A percentile compares a stretch with the other conserved stretches of the same genome.
phyloP scores from a whole-genome alignment of 2,888 invertebrate genomes.

The Penaeus monodon region DNA sequence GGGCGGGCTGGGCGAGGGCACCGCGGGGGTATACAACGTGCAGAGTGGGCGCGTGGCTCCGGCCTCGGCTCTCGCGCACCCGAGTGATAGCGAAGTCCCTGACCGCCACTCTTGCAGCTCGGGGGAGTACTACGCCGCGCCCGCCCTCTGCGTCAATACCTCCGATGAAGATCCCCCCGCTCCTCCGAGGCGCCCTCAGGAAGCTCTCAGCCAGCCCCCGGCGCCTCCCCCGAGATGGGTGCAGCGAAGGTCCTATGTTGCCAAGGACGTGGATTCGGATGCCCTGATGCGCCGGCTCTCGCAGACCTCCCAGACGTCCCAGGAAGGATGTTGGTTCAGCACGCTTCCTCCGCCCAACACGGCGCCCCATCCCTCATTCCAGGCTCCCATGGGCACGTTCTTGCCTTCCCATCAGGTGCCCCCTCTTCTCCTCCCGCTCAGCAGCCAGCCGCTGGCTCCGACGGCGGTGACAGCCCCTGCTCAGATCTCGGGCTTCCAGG shows the following conservation, averaged over 20 bases:
- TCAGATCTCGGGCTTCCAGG: neutral
- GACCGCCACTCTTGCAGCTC: conserved; percentile 40
- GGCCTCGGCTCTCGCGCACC: conserved; percentile 27
- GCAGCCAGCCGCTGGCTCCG: neutral
- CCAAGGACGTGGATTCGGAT: neutral
- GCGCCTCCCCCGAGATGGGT: conserved; percentile 54
- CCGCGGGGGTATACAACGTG: conserved; percentile 50
- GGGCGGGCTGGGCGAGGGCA: conserved; percentile 22
- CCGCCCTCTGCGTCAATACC: conserved; percentile 56
- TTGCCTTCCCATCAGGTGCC: neutral
- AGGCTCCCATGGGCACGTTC: no score
- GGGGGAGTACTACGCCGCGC: conserved; percentile 56
- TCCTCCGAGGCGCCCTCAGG: neutral
- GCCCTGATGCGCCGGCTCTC: neutral
- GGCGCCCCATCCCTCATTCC: no score
- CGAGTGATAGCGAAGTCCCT: conserved; percentile 45
- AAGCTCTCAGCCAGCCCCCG: conserved; percentile 32
- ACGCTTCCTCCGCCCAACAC: conserved; percentile 15
- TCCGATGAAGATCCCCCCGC: conserved; percentile 54
- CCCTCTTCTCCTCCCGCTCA: neutral
- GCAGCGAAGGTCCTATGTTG: conserved; percentile 14
- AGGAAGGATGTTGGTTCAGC: conserved; percentile 15
- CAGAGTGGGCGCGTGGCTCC: conserved; percentile 37
- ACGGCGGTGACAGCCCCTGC: neutral
- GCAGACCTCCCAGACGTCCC: conserved; percentile 15